phyloP scores from a whole-genome alignment of 2,113 vertebrate species.

The Tachycineta bicolor region DNA sequence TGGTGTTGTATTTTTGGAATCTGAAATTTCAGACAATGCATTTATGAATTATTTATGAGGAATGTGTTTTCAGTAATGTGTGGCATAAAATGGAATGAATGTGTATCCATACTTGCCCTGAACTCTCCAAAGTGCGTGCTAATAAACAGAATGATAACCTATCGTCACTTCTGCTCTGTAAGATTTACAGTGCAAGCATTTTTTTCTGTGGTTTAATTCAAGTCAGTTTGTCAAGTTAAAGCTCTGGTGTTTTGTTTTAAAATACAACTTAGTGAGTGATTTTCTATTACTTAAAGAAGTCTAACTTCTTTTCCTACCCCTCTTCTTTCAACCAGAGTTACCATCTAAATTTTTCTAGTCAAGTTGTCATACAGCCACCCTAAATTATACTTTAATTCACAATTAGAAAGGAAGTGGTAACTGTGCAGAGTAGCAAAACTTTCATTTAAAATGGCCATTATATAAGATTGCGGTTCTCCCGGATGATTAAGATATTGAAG shows the following conservation, averaged over 20 bases:
- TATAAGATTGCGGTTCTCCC: constrained; percentile 46
- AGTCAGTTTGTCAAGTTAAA: constrained; percentile 46
- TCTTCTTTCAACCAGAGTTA: not conserved
- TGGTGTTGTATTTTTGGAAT: constrained; percentile 52
- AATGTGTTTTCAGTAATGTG: constrained; percentile 66
- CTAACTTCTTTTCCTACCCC: not conserved
- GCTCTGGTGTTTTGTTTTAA: constrained; percentile 44
- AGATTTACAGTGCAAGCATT: constrained; percentile 62
- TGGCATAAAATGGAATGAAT: constrained; percentile 66
- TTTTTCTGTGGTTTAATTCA: constrained; percentile 59
- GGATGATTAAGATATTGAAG: constrained; percentile 65
- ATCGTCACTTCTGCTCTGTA: constrained; percentile 30
- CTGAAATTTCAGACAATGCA: constrained; percentile 66
- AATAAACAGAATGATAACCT: constrained; percentile 60
- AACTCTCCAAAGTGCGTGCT: constrained; percentile 68
- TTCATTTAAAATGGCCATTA: constrained; percentile 61
- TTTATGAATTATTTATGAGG: constrained; percentile 70
- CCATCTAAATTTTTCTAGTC: constrained; percentile 55
- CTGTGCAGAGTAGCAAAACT: constrained; percentile 59
- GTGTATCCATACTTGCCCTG: constrained; percentile 49
- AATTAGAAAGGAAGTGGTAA: constrained; percentile 69
- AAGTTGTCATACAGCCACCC: not conserved
- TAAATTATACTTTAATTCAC: constrained; percentile 71
- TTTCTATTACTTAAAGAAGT: constrained; percentile 34
- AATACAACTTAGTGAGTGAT: constrained; percentile 1